Percentiles rank a stretch among this genome's conserved stretches.
These are phyloP conservation scores for Oscheius sp. DNA, from an alignment of 2,888 invertebrate species.

Conservation along the genomic window DNA sequence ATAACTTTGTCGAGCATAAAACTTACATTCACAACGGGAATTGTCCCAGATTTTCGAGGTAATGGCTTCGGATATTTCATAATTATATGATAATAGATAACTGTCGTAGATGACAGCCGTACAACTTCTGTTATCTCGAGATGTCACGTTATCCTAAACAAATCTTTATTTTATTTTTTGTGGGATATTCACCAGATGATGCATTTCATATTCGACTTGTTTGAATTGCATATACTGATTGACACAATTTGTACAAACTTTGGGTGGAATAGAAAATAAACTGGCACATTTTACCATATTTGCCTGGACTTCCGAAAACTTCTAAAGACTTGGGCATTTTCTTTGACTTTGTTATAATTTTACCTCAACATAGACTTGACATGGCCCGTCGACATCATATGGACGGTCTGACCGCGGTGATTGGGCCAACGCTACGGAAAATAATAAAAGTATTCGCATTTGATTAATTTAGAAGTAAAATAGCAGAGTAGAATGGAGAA, in stretches of 20 bases:
- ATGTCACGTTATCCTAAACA: slow-evolving; percentile 49
- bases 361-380: slow-evolving; percentile 67
- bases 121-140: slow-evolving; percentile 63
- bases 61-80: slow-evolving; percentile 63
- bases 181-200: slow-evolving; percentile 58
- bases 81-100: slow-evolving; percentile 68
- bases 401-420: no score
- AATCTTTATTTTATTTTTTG: background rate
- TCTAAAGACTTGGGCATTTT: slow-evolving; percentile 37
- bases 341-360: background rate
- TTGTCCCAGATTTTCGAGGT: slow-evolving; percentile 65
- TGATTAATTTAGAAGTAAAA: no score
- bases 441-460: no score
- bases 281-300: slow-evolving; percentile 66
- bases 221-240: slow-evolving; percentile 66
- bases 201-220: slow-evolving; percentile 65
- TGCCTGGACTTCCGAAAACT: slow-evolving; percentile 52
- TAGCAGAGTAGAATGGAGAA: no score
- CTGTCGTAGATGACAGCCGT: slow-evolving; percentile 68
- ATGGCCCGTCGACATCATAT: slow-evolving; percentile 64
- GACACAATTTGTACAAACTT: slow-evolving; percentile 71
- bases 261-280: slow-evolving; percentile 69
- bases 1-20: background rate
- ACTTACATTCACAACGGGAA: slow-evolving; percentile 69
- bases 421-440: no score